A percentile compares a stretch with the other conserved stretches of the same genome.
Evolutionary conservation across 23 tunicate genomes (phyloP).

Genomic region (Styela clava): DNA sequence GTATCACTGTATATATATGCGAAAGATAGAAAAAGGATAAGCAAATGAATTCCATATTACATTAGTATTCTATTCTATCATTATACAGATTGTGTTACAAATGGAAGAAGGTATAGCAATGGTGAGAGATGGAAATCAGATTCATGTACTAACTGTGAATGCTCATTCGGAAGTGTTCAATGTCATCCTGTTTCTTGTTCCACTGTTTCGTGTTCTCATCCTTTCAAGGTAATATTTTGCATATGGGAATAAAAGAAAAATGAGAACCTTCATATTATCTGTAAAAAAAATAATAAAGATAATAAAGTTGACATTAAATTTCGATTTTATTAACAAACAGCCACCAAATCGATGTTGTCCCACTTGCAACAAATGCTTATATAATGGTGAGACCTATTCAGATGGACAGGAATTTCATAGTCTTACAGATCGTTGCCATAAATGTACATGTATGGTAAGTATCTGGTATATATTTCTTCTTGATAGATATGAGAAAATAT

Average conservation of each 20-base stretch:
- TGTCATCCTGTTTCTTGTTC: constrained; percentile 45
- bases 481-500: no score
- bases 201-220: constrained; percentile 46
- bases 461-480: no score
- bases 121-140: constrained; percentile 66
- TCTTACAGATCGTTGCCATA: constrained; percentile 34
- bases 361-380: constrained; percentile 45
- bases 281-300: no score
- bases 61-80: no score
- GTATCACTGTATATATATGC: no score
- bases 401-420: constrained; percentile 37
- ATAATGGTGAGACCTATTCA: constrained; percentile 30
- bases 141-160: constrained; percentile 53
- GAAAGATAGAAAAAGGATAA: no score
- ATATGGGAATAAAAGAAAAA: no score
- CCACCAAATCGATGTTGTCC: constrained; percentile 55
- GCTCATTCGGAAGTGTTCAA: constrained; percentile 29
- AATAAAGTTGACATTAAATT: background rate
- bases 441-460: constrained; percentile 58
- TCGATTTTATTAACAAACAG: no score
- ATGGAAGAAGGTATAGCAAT: constrained; percentile 37
- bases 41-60: no score
- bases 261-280: no score
- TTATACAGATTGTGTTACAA: constrained; percentile 36
- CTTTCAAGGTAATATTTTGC: constrained; percentile 48